A percentile compares a stretch with the other conserved stretches of the same genome.
Conservation (phyloP, 2,797 vertebrate species). For the Acridotheres tristis region DNA sequence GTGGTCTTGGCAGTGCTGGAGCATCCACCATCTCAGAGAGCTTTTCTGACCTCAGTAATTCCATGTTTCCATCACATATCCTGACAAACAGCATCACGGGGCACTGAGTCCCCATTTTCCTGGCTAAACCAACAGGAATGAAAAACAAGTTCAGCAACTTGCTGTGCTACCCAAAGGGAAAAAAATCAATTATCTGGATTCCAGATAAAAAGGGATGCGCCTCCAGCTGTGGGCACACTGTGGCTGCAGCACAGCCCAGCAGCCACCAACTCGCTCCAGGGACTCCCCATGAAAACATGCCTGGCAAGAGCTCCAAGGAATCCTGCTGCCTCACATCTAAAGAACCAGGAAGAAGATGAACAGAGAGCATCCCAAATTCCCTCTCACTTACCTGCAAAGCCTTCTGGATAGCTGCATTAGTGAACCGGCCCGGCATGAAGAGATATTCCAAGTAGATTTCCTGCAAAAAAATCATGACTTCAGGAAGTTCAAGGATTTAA, state of each 20-base stretch:
- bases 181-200: neutral
- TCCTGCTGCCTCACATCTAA: neutral
- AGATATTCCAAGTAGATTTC: conserved; percentile 89
- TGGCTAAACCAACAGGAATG: neutral
- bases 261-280: neutral
- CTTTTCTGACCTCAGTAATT: neutral
- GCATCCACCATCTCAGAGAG: neutral
- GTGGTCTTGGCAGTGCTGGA: neutral
- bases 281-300: neutral
- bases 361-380: too few relatives aligned
- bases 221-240: rapidly evolving
- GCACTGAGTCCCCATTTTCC: neutral
- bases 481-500: neutral
- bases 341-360: neutral
- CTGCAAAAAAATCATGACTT: conserved; percentile 61
- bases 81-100: neutral
- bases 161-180: neutral
- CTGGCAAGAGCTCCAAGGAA: neutral
- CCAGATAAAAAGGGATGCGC: neutral
- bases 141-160: neutral
- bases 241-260: rapidly evolving
- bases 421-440: conserved; percentile 87
- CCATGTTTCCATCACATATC: neutral
- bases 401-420: conserved; percentile 87
- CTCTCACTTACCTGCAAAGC: conserved; percentile 86